Conservation (phyloP, 2,888 invertebrate genomes). For the Agrilus mali region DNA sequence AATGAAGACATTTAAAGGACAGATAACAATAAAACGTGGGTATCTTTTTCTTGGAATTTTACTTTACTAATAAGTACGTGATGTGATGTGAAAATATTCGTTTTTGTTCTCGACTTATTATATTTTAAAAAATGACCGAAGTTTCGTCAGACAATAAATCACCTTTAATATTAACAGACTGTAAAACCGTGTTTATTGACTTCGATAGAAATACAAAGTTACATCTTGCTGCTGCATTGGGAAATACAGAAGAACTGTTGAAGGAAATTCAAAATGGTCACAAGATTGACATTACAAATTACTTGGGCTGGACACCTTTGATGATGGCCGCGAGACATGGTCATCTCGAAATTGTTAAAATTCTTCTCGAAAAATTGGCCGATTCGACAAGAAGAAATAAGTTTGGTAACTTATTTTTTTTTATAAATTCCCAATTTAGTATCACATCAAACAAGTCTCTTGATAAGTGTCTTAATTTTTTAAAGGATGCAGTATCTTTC, state of each 20-base stretch:
- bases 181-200: conserved; percentile 16
- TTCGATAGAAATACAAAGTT: conserved; percentile 26
- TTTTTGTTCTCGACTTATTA: not conserved
- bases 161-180: too few relatives aligned
- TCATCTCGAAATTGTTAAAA: conserved; percentile 20
- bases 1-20: too few relatives aligned
- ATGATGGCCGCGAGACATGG: conserved; percentile 31
- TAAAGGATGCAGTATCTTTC: conserved; percentile 26
- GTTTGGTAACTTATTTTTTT: conserved; percentile 21
- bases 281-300: conserved; percentile 26
- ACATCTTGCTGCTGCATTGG: conserved; percentile 25
- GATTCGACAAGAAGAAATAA: conserved; percentile 26
- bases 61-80: too few relatives aligned
- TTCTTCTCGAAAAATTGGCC: conserved; percentile 23
- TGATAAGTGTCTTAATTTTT: not conserved
- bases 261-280: conserved; percentile 14
- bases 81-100: too few relatives aligned
- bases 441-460: not conserved
- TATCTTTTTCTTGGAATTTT: too few relatives aligned
- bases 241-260: conserved; percentile 16
- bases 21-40: too few relatives aligned
- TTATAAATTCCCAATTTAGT: not conserved
- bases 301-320: conserved; percentile 31
- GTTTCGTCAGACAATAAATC: too few relatives aligned
- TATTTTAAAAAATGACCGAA: not conserved